phyloP scores from a whole-genome alignment of 2,888 invertebrate genomes.

The Glomeris marginata region DNA sequence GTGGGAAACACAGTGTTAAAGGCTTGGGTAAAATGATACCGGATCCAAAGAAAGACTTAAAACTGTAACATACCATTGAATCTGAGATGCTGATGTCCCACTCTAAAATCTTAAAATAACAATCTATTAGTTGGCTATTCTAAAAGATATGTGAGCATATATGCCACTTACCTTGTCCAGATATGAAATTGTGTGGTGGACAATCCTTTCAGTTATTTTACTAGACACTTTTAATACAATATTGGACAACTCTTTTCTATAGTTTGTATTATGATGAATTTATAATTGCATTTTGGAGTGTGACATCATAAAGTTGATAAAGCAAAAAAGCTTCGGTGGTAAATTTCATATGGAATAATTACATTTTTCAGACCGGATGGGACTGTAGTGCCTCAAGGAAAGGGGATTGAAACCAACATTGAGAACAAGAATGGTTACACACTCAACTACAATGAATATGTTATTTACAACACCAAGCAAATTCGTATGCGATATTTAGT shows the following conservation, averaged over 20 bases:
- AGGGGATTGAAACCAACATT: slow-evolving; percentile 23
- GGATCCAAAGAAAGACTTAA: slow-evolving; percentile 20
- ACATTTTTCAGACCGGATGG: slow-evolving; percentile 22
- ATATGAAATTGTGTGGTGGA: too few relatives aligned
- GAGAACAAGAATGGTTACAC: slow-evolving; percentile 25
- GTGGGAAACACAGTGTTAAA: slow-evolving; percentile 30
- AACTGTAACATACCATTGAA: slow-evolving; percentile 15
- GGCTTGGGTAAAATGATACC: slow-evolving; percentile 31
- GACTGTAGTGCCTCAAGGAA: slow-evolving; percentile 29
- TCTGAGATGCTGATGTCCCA: background rate
- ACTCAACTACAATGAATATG: slow-evolving; percentile 38
- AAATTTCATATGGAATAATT: too few relatives aligned
- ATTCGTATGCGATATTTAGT: slow-evolving; percentile 34
- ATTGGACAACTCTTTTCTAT: too few relatives aligned
- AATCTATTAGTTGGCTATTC: background rate
- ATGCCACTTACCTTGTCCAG: too few relatives aligned
- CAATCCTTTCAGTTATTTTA: too few relatives aligned
- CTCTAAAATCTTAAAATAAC: background rate
- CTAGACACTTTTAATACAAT: too few relatives aligned
- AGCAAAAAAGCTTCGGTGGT: too few relatives aligned
- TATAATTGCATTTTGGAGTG: background rate
- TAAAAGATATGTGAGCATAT: background rate
- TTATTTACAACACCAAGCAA: slow-evolving; percentile 35
- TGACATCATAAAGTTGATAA: background rate
- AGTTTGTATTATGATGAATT: background rate